Base-by-base conservation (phyloP, 2,113 vertebrate species). In the Apodemus sylvaticus region DNA sequence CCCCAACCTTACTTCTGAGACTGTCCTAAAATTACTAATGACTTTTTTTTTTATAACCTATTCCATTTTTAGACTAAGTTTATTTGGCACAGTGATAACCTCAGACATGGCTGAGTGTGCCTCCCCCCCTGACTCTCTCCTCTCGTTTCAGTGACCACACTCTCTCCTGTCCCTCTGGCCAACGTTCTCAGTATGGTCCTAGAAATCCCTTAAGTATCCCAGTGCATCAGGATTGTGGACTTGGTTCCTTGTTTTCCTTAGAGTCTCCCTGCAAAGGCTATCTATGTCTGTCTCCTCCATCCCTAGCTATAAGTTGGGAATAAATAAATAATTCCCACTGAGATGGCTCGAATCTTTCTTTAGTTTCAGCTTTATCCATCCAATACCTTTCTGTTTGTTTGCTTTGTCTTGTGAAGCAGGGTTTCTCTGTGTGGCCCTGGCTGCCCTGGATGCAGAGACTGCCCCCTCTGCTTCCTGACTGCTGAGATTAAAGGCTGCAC, bases 1-100 rank as follows among this genome's bases (percentile, higher is more conserved):
- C 73, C 48, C 83, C 82, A 73, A 92, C 51, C 42, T 55, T 90
- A 42, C 55, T 62, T 94, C 82, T 94, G 90, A 91, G 89, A 83
- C 24, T 55, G 29, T 88, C 26, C n/a, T 70, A 78, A 95, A 83
- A 93, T 60, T 26, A 60, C 81, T 66, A 82, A 88, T 42, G 66
- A 90, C 31, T 58, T 83, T 70, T 79, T 78, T 74, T 83, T 77
- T 42, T 14, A 62, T 62, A 83, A 93, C 36, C 66, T 51, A 94
- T 34, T 24, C 55, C 10, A 85, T 10, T 88, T 96, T 87, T 86
- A 51, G 71, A 93, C 51, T 31, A 94, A 29, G 36, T 45, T 68
- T 81, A 48, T 86, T 70, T 85, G 90, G 64, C 34, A 64, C 36
- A 90, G 78, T 64, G 74, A 83, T 24, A 94, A 89, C 9, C 14